phyloP scores from a whole-genome alignment of 1,140 invertebrate species.

The Drosophila repleta region DNA sequence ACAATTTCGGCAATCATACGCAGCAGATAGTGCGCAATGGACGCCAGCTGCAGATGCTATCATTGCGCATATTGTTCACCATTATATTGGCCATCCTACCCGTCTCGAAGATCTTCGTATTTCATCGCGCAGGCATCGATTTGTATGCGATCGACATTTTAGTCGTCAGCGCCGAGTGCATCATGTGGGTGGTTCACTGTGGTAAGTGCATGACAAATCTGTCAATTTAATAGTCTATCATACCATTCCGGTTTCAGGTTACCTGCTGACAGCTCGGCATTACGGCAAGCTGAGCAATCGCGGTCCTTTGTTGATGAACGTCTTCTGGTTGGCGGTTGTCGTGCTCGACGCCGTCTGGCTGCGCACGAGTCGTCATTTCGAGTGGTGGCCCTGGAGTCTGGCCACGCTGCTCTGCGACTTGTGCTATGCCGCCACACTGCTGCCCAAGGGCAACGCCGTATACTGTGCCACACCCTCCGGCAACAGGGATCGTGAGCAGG shows the following conservation, averaged over 20 bases:
- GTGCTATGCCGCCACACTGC: constrained; percentile 87
- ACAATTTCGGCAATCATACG: constrained; percentile 88
- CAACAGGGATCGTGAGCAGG: constrained; percentile 85
- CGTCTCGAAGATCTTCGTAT: constrained; percentile 87
- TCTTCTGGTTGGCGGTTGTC: constrained; percentile 88
- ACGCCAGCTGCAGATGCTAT: constrained; percentile 86
- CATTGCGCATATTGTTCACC: constrained; percentile 86
- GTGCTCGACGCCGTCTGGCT: constrained; percentile 86
- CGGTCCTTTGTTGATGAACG: constrained; percentile 88
- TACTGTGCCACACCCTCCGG: constrained; percentile 8
- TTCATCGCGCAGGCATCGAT: constrained; percentile 84
- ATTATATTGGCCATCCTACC: constrained; percentile 87
- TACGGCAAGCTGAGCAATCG: constrained; percentile 87
- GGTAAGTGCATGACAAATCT: constrained; percentile 59
- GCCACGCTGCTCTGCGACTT: constrained; percentile 85
- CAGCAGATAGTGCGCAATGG: constrained; percentile 86
- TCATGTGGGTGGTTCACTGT: constrained; percentile 92
- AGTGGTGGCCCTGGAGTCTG: constrained; percentile 84
- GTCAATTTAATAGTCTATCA: background rate
- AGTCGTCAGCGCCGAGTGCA: constrained; percentile 87
- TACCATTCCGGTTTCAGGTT: constrained; percentile 82
- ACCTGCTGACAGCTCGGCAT: constrained; percentile 88
- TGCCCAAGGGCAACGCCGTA: constrained; percentile 85
- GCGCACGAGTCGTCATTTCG: constrained; percentile 84
- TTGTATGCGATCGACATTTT: constrained; percentile 88